Percentiles rank a stretch among this genome's conserved stretches.
Conservation (phyloP, 1,140 invertebrate species). For the Glossosoma conforme region DNA sequence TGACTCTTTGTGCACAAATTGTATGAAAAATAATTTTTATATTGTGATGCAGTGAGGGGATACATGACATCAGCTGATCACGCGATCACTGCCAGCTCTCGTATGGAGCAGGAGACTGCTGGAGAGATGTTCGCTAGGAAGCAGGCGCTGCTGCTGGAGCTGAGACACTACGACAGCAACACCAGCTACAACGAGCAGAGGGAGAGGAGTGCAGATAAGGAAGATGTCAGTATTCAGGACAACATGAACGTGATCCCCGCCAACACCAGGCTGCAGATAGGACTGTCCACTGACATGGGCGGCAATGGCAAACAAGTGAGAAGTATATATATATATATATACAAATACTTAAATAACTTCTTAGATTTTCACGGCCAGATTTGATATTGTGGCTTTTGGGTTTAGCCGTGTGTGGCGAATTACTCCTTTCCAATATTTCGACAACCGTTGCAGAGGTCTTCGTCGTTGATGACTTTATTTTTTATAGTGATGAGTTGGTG, state of each 20-base stretch:
- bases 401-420: too few species aligned
- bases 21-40: too few species aligned
- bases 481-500: too few species aligned
- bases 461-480: too few species aligned
- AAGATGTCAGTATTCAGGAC: slow-evolving; percentile 24
- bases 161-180: slow-evolving; percentile 75
- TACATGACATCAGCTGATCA: slow-evolving; percentile 57
- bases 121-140: slow-evolving; percentile 76
- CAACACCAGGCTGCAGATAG: slow-evolving; percentile 54
- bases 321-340: neutral
- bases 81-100: slow-evolving; percentile 32
- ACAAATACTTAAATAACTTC: too few species aligned
- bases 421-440: too few species aligned
- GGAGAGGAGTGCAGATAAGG: slow-evolving; percentile 22
- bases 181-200: slow-evolving; percentile 34
- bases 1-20: too few species aligned
- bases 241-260: slow-evolving; percentile 61
- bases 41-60: slow-evolving; percentile 73
- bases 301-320: slow-evolving; percentile 36
- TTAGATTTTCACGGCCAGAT: too few species aligned
- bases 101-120: slow-evolving; percentile 70
- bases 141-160: slow-evolving; percentile 74
- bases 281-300: slow-evolving; percentile 41
- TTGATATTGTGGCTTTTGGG: too few species aligned
- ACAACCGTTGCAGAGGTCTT: too few species aligned